A percentile compares a stretch with the other conserved stretches of the same genome.
Evolutionary conservation across 2,113 vertebrate species (phyloP).

Genomic region (Xenus cinereus): DNA sequence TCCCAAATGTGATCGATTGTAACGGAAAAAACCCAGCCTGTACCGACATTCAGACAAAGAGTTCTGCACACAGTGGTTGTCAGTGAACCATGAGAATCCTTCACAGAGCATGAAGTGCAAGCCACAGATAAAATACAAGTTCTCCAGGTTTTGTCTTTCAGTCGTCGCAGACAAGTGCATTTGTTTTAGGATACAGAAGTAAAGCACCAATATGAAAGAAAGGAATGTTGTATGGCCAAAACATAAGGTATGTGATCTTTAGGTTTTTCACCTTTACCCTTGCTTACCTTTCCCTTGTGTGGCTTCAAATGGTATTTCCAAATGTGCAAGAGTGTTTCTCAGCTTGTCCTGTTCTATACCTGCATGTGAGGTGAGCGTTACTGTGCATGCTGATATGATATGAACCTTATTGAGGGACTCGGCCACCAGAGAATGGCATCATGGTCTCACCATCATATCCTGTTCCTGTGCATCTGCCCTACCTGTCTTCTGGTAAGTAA

Average conservation of each 20-base stretch:
- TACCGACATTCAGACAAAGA: not conserved
- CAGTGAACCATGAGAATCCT: not conserved
- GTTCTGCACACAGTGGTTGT: not conserved
- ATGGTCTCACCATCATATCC: not conserved
- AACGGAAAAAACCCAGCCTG: not conserved
- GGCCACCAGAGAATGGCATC: not conserved
- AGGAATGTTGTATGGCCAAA: not conserved
- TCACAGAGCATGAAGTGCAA: not conserved
- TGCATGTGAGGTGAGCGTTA: not conserved
- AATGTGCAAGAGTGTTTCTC: not conserved
- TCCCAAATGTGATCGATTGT: not conserved
- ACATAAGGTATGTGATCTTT: not conserved
- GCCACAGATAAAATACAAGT: not conserved
- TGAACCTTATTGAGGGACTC: not conserved
- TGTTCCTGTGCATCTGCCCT: not conserved
- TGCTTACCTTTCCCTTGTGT: not conserved
- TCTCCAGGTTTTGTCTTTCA: not conserved
- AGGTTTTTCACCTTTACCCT: rapidly evolving
- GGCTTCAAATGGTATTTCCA: not conserved
- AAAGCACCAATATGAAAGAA: not conserved
- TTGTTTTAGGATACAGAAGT: not conserved
- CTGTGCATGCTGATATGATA: not conserved
- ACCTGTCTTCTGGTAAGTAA: not conserved
- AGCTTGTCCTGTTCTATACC: not conserved
- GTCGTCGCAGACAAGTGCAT: not conserved